Percentiles rank a stretch among this genome's conserved stretches.
Conservation (phyloP, 2,113 vertebrate genomes). For the Nettapus auritus region DNA sequence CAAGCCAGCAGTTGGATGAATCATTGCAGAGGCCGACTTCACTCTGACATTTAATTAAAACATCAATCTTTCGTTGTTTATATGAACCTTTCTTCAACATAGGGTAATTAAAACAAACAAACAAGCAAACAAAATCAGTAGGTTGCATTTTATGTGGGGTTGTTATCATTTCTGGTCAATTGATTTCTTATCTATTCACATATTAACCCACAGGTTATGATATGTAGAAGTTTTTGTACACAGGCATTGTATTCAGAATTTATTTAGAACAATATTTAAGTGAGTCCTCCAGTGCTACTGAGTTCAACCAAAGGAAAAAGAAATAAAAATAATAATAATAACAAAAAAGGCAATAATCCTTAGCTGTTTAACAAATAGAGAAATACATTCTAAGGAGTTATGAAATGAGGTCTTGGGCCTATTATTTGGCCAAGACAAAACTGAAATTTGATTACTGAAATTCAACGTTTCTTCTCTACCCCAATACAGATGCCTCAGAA, state of each 20-base stretch:
- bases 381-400: neutral
- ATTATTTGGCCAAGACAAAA: neutral
- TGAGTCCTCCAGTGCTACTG: neutral
- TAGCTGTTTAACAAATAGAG: neutral
- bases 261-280: neutral
- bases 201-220: neutral
- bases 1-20: neutral
- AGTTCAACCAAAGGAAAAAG: neutral
- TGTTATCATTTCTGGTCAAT: neutral
- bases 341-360: neutral
- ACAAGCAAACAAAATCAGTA: neutral
- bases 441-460: neutral
- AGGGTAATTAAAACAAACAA: neutral
- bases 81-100: neutral
- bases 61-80: neutral
- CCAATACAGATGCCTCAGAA: neutral
- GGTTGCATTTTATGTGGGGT: neutral
- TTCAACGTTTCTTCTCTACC: neutral
- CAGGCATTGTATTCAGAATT: neutral
- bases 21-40: neutral
- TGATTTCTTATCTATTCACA: neutral
- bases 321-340: neutral
- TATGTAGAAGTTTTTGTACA: neutral
- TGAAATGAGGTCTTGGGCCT: neutral
- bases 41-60: neutral